These are phyloP conservation scores for Thamnophis sirtalis DNA, from an alignment of 2,113 vertebrate species.

Conservation along the genomic window DNA sequence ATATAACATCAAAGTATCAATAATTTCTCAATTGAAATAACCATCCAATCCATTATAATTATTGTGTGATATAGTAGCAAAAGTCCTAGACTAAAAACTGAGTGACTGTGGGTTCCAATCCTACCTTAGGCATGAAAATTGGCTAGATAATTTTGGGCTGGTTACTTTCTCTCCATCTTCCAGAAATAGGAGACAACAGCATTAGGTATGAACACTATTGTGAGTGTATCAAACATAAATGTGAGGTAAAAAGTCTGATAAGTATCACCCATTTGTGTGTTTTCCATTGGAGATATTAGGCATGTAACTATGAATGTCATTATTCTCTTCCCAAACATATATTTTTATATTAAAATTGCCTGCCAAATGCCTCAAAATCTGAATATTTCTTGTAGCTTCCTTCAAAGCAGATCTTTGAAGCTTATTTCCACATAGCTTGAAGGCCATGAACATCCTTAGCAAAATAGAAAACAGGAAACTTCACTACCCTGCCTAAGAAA, in stretches of 20 bases:
- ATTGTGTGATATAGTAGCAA: neutral
- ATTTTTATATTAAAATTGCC: neutral
- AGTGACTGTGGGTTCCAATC: neutral
- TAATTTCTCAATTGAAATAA: fast-evolving
- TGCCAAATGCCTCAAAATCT: fast-evolving
- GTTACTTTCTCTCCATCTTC: neutral
- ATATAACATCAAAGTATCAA: neutral
- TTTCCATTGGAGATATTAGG: neutral
- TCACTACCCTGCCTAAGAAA: neutral
- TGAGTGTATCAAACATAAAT: neutral
- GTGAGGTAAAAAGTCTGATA: neutral
- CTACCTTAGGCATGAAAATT: neutral
- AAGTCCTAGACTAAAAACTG: neutral
- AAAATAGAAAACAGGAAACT: neutral
- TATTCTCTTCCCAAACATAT: neutral
- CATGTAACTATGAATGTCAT: neutral
- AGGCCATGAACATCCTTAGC: neutral
- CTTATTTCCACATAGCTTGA: neutral
- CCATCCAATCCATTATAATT: neutral
- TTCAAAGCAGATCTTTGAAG: neutral
- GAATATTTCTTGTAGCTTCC: fast-evolving
- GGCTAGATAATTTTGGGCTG: neutral
- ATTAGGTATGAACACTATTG: neutral
- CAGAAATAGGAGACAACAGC: neutral
- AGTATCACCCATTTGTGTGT: neutral